These are phyloP conservation scores for Enoplosus armatus DNA, from an alignment of 2,797 vertebrate species.

Conservation along the genomic window DNA sequence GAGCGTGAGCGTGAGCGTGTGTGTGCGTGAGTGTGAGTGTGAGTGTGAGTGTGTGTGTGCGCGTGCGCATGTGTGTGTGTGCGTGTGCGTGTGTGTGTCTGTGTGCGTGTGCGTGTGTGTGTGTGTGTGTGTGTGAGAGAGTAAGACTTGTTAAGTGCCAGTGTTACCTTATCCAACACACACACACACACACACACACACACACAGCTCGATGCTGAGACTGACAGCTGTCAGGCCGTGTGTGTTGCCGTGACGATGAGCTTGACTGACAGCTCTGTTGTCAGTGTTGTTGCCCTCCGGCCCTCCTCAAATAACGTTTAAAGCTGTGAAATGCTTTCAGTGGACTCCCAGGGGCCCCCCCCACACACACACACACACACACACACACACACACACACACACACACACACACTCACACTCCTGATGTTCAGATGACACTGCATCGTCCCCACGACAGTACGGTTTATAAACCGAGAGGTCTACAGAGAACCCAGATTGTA, in stretches of 20 bases:
- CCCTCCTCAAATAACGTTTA: conserved; percentile 73
- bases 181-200: conserved; percentile 28
- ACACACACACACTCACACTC: conserved; percentile 23
- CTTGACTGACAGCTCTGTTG: conserved; percentile 65
- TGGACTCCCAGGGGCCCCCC: conserved; percentile 39
- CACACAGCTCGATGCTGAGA: conserved; percentile 40
- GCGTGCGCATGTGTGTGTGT: too few relatives aligned
- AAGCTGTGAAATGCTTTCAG: conserved; percentile 80
- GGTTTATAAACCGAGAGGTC: too few relatives aligned
- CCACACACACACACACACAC: conserved; percentile 37
- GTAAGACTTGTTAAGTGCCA: conserved; percentile 25
- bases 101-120: neutral
- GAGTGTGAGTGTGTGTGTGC: conserved; percentile 21
- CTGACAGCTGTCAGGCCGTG: conserved; percentile 74
- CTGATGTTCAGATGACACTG: too few relatives aligned
- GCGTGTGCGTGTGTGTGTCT: conserved; percentile 12
- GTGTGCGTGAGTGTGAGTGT: conserved; percentile 8
- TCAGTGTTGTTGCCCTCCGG: conserved; percentile 32
- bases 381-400: conserved; percentile 26
- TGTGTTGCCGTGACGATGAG: conserved; percentile 56
- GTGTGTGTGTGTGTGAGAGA: neutral
- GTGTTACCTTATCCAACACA: conserved; percentile 2
- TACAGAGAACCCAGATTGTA: too few relatives aligned
- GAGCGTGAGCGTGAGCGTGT: too few relatives aligned
- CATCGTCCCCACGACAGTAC: too few relatives aligned